Conservation (phyloP, 2,113 vertebrate species). For the Cebidichthys violaceus region DNA sequence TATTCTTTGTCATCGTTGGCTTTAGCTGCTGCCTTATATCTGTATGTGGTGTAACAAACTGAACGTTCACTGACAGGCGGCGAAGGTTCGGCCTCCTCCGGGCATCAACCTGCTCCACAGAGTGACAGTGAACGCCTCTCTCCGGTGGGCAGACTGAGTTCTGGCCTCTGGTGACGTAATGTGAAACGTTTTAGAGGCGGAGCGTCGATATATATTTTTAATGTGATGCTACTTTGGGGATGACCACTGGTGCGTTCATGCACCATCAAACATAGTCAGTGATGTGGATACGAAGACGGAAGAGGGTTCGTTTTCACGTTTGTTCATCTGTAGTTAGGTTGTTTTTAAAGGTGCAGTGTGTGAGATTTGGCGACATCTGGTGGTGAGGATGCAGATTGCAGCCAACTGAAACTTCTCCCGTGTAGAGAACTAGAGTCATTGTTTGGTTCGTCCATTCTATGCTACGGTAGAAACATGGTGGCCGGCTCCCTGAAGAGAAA, state of each 20-base stretch:
- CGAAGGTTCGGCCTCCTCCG: background rate
- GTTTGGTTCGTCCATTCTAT: background rate
- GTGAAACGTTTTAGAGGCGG: background rate
- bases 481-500: background rate
- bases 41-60: no score
- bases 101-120: background rate
- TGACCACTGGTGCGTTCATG: constrained; percentile 36
- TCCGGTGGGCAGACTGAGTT: background rate
- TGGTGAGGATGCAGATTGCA: background rate
- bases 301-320: background rate
- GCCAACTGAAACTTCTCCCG: background rate
- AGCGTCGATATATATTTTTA: background rate
- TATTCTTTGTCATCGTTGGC: no score
- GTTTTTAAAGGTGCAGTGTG: background rate
- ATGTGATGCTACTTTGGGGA: constrained; percentile 33
- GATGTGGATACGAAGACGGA: background rate
- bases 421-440: background rate
- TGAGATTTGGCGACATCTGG: background rate
- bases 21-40: no score
- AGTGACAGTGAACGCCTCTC: background rate
- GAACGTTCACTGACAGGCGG: no score
- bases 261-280: background rate
- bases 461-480: no score
- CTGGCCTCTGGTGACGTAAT: background rate
- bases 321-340: background rate